phyloP scores from a whole-genome alignment of 2,113 vertebrate species.

The Aldabrachelys gigantea region DNA sequence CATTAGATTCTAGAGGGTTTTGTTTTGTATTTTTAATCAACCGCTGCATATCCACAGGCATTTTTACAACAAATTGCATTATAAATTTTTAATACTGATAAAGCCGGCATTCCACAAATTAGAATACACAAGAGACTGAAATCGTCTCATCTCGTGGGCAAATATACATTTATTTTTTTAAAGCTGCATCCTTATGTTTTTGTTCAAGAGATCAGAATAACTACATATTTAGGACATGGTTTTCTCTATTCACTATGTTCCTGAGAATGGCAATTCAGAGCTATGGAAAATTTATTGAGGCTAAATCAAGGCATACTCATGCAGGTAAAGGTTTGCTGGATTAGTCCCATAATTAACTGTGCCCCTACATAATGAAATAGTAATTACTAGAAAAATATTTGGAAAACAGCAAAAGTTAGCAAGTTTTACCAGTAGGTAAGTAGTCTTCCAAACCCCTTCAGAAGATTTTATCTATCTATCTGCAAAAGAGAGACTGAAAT shows the following conservation, averaged over 20 bases:
- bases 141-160: neutral
- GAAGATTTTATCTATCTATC: neutral
- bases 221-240: neutral
- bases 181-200: neutral
- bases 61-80: constrained; percentile 11
- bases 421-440: neutral
- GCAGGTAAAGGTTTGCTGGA: neutral
- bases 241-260: neutral
- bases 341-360: neutral
- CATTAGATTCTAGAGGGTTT: neutral
- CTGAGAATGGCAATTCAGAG: neutral
- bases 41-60: neutral
- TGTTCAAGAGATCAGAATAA: neutral
- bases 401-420: neutral
- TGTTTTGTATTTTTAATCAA: neutral
- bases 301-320: neutral
- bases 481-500: neutral
- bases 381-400: neutral
- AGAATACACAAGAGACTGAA: neutral
- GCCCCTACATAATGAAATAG: neutral
- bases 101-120: neutral
- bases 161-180: neutral
- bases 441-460: neutral
- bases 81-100: neutral
- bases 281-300: neutral